These are phyloP conservation scores for Hoplostethus atlanticus DNA, from an alignment of 2,797 vertebrate species.

Conservation along the genomic window DNA sequence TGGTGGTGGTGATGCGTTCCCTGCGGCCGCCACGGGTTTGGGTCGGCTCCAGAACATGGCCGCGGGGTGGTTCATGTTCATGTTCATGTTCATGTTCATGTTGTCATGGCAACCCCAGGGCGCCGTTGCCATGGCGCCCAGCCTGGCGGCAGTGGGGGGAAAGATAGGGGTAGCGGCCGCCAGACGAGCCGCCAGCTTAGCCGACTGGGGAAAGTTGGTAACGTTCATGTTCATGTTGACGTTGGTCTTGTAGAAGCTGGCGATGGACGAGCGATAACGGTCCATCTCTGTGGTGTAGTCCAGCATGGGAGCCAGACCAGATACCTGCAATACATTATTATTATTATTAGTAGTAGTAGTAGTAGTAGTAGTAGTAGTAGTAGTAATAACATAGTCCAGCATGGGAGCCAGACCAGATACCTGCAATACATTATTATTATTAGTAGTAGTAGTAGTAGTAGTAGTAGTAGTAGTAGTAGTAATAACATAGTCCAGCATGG, in stretches of 20 bases:
- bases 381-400: too few species aligned
- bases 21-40: slow-evolving; percentile 58
- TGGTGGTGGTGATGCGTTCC: slow-evolving; percentile 68
- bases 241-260: slow-evolving; percentile 93
- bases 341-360: too few species aligned
- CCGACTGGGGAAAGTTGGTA: slow-evolving; percentile 88
- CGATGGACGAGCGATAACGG: slow-evolving; percentile 92
- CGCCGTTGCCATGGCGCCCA: slow-evolving; percentile 88
- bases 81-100: slow-evolving; percentile 65
- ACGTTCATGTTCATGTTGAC: slow-evolving; percentile 84
- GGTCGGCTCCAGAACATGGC: slow-evolving; percentile 81
- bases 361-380: too few species aligned
- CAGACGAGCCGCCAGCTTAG: slow-evolving; percentile 90
- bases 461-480: too few species aligned
- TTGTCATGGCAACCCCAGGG: slow-evolving; percentile 92
- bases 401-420: slow-evolving; percentile 28
- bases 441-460: too few species aligned
- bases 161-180: slow-evolving; percentile 90
- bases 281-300: slow-evolving; percentile 96
- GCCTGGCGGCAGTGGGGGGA: slow-evolving; percentile 87
- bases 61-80: slow-evolving; percentile 84
- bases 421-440: slow-evolving; percentile 47
- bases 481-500: too few species aligned
- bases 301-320: slow-evolving; percentile 83
- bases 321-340: slow-evolving; percentile 65